Percentiles rank a stretch among this genome's conserved stretches.
These are phyloP conservation scores for Probaryconus sp. DNA, from an alignment of 1,140 invertebrate genomes.

Conservation along the genomic window DNA sequence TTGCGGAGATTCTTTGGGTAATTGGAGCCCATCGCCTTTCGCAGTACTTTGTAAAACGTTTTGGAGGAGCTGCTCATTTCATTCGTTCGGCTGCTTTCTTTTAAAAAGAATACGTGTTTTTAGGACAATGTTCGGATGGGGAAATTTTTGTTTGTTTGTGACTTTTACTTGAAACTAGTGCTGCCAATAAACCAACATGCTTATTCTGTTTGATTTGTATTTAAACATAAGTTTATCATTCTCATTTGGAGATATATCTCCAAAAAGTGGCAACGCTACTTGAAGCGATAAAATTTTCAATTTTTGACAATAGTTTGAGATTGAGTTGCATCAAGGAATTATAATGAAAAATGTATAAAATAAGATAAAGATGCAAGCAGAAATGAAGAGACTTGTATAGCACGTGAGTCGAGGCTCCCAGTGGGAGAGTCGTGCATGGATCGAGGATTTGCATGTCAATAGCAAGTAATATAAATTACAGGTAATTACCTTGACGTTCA, in stretches of 20 bases:
- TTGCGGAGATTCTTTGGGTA: slow-evolving; percentile 47
- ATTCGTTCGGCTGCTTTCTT: not conserved
- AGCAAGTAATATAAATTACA: slow-evolving; percentile 79
- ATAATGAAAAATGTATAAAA: slow-evolving; percentile 36
- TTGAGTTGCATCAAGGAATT: slow-evolving; percentile 24
- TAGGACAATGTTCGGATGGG: too few relatives aligned
- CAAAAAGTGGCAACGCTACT: too few relatives aligned
- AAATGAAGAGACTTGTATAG: slow-evolving; percentile 46
- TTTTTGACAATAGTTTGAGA: too few relatives aligned
- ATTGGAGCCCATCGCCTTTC: slow-evolving; percentile 53
- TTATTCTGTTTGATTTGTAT: too few relatives aligned
- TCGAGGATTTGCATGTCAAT: slow-evolving; percentile 77
- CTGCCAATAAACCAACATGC: too few relatives aligned
- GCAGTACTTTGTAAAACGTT: slow-evolving; percentile 11
- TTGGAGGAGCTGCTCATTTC: too few relatives aligned
- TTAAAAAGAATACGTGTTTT: too few relatives aligned
- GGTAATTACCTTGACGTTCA: slow-evolving; percentile 75
- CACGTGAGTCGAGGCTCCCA: slow-evolving; percentile 42
- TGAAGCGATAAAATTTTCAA: too few relatives aligned
- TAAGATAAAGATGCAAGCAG: slow-evolving; percentile 40
- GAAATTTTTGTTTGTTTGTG: too few relatives aligned
- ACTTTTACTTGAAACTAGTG: too few relatives aligned
- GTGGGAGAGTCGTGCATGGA: slow-evolving; percentile 60
- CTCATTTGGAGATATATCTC: too few relatives aligned
- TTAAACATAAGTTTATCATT: too few relatives aligned